Percentiles rank a stretch among this genome's conserved stretches.
phyloP scores from a whole-genome alignment of 1,140 invertebrate species.

The Drosophila sp. region DNA sequence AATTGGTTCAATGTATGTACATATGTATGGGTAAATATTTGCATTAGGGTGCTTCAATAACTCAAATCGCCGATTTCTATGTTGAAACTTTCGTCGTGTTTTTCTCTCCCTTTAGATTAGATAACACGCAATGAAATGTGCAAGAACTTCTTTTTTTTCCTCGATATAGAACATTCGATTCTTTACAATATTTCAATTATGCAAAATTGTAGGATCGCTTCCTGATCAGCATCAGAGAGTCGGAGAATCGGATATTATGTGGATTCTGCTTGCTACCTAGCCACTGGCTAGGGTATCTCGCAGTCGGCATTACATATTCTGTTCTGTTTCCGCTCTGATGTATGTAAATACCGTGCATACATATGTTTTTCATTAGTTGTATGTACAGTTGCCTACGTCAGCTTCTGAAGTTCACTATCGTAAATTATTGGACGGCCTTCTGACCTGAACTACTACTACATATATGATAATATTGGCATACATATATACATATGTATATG shows the following conservation, averaged over 20 bases:
- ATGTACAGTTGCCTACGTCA: constrained; percentile 31
- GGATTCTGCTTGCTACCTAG: no score
- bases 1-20: constrained; percentile 9
- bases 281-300: background rate
- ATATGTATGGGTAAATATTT: background rate
- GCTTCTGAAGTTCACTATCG: constrained; percentile 47
- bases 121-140: background rate
- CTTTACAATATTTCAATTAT: no score
- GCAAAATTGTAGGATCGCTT: no score
- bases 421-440: constrained; percentile 44
- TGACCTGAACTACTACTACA: constrained; percentile 31
- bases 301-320: background rate
- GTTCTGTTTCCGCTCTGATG: background rate
- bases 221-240: no score
- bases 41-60: constrained; percentile 6
- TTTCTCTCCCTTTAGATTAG: background rate
- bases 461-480: constrained; percentile 36
- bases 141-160: no score
- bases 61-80: no score
- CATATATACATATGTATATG: constrained; percentile 15
- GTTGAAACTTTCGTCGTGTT: no score
- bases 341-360: background rate
- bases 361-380: constrained; percentile 17
- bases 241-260: no score
- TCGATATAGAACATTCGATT: no score